These are phyloP conservation scores for Oreocharis arfaki DNA, from an alignment of 2,113 vertebrate genomes.

Conservation along the genomic window DNA sequence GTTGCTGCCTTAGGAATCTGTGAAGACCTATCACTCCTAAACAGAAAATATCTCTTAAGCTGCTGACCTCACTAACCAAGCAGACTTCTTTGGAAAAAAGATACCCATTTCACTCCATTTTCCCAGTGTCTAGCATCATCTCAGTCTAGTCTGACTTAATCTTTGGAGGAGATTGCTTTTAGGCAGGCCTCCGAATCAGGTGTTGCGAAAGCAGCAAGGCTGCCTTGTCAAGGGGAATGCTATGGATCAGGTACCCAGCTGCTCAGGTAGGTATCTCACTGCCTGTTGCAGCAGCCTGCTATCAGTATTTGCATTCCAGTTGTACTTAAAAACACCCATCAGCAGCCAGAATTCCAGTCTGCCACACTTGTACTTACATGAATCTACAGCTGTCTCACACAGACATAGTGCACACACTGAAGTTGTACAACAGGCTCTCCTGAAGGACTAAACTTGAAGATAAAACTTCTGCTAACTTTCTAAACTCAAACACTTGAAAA, in stretches of 20 bases:
- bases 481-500: not conserved
- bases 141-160: not conserved
- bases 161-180: not conserved
- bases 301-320: not conserved
- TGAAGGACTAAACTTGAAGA: not conserved
- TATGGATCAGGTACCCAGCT: not conserved
- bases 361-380: not conserved
- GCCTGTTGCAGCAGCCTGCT: not conserved
- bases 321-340: not conserved
- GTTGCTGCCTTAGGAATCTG: not conserved
- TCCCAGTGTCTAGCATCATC: not conserved
- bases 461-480: not conserved
- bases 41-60: not conserved
- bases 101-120: not conserved
- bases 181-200: not conserved
- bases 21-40: not conserved
- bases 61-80: not conserved
- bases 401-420: fast-evolving
- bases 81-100: not conserved
- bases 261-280: not conserved
- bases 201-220: not conserved
- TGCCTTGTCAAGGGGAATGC: not conserved
- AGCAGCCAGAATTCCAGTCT: not conserved
- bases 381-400: not conserved
- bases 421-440: not conserved